Evolutionary conservation across 2,113 vertebrate genomes (phyloP).

Genomic region (Pavo muticus): DNA sequence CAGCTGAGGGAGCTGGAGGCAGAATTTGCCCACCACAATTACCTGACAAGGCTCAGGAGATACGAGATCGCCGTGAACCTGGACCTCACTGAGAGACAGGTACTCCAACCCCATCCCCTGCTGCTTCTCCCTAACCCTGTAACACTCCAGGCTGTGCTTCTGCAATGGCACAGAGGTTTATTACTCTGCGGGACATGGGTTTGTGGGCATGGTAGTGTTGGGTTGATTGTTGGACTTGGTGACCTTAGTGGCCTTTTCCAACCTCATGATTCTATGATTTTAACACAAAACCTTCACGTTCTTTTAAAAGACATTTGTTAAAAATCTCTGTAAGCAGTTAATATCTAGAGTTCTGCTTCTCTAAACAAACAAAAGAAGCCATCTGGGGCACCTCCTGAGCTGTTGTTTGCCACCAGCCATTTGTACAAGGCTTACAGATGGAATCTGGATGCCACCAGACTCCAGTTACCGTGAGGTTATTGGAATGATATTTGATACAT

Average conservation of each 20-base stretch:
- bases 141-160: background rate
- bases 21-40: conserved; percentile 96
- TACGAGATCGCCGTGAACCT: conserved; percentile 98
- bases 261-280: background rate
- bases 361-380: background rate
- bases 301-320: background rate
- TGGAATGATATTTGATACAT: background rate
- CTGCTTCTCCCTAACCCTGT: background rate
- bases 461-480: background rate
- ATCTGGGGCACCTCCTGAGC: background rate
- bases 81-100: conserved; percentile 97
- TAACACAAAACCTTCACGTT: background rate
- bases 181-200: too few relatives aligned
- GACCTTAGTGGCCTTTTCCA: too few relatives aligned
- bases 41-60: conserved; percentile 94
- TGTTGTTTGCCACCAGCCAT: background rate
- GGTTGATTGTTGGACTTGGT: too few relatives aligned
- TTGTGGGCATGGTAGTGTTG: too few relatives aligned
- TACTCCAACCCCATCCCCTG: conserved; percentile 37
- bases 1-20: conserved; percentile 95
- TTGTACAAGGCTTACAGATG: background rate
- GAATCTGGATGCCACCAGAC: background rate
- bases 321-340: background rate
- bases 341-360: background rate
- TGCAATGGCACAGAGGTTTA: background rate